phyloP scores from a whole-genome alignment of 2,888 invertebrate species.

The Spodoptera exigua region DNA sequence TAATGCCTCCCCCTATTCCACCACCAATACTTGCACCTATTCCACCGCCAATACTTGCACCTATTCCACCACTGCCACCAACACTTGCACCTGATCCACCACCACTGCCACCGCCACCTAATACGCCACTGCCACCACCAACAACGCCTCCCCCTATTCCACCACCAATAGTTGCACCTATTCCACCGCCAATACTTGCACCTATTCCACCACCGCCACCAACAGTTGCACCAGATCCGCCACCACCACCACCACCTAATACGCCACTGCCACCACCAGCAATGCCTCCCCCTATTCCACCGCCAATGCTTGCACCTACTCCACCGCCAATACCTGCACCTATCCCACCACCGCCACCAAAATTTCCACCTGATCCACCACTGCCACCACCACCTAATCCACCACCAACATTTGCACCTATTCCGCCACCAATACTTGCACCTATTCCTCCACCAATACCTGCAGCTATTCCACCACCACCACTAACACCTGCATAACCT shows the following conservation, averaged over 20 bases:
- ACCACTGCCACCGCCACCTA: not conserved
- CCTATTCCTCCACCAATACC: constrained; percentile 1
- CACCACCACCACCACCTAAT: constrained; percentile 11
- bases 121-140: not conserved
- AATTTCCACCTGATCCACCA: not conserved
- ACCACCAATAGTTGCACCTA: constrained; percentile 7
- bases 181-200: constrained; percentile 9
- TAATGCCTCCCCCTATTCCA: not conserved
- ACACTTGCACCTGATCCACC: constrained; percentile 7
- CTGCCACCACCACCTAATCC: constrained; percentile 6
- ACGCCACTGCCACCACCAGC: constrained; percentile 18
- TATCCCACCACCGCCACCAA: not conserved
- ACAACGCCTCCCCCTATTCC: constrained; percentile 6
- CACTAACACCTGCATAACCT: not conserved
- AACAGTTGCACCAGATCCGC: not conserved
- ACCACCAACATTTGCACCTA: not conserved
- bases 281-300: constrained; percentile 2
- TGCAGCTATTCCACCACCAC: not conserved
- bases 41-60: not conserved
- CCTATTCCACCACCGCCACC: constrained; percentile 9
- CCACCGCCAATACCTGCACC: constrained; percentile 10
- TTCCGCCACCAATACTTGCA: not conserved
- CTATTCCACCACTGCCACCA: not conserved
- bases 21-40: not conserved
- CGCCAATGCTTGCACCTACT: not conserved